Evolutionary conservation across 2,113 vertebrate species (phyloP).

Genomic region (Ctenomys sociabilis): DNA sequence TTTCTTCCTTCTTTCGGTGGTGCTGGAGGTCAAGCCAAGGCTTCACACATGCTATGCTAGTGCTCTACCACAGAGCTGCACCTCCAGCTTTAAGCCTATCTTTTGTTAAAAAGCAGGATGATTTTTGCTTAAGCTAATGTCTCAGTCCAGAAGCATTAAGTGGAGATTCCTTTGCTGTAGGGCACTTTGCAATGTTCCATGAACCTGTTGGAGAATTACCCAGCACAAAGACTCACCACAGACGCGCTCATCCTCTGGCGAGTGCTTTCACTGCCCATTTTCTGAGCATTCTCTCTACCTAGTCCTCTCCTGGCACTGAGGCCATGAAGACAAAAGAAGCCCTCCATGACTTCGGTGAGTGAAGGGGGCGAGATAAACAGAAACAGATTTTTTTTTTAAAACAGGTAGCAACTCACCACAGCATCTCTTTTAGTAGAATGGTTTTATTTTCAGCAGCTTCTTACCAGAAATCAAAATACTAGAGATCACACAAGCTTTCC

Average conservation of each 20-base stretch:
- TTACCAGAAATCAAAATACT: slow-evolving; percentile 15
- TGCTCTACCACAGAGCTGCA: background rate
- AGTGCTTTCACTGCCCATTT: background rate
- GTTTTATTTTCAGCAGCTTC: background rate
- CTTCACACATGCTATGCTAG: background rate
- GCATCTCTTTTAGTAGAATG: background rate
- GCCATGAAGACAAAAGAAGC: background rate
- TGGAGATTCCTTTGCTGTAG: background rate
- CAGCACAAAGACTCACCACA: background rate
- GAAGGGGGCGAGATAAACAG: background rate
- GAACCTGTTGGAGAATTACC: slow-evolving; percentile 10
- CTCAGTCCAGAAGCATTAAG: background rate
- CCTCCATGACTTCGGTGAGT: background rate
- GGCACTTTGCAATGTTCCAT: background rate
- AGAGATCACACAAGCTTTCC: background rate
- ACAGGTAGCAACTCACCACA: background rate
- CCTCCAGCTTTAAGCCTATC: background rate
- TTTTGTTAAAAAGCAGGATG: background rate
- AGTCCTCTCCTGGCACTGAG: background rate
- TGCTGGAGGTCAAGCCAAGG: background rate
- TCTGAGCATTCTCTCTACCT: background rate
- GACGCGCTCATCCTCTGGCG: background rate
- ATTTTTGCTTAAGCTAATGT: background rate
- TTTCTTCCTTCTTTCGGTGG: background rate
- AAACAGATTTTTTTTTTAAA: background rate